These are phyloP conservation scores for Toxotes jaculatrix DNA, from an alignment of 2,113 vertebrate genomes.

Conservation along the genomic window DNA sequence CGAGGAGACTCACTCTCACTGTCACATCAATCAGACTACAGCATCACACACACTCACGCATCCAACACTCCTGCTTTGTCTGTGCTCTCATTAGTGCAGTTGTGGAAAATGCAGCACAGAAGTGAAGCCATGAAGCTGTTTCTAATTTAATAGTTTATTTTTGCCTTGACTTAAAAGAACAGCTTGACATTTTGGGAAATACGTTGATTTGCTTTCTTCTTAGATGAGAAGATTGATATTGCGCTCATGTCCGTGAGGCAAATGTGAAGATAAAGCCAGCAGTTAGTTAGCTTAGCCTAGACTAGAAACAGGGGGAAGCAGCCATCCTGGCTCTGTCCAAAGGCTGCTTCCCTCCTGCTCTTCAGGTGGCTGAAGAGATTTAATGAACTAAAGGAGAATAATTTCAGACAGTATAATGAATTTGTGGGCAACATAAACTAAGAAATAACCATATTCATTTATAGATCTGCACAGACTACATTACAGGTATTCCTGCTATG, in stretches of 20 bases:
- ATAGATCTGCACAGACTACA: not conserved
- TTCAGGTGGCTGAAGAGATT: not conserved
- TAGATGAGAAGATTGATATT: not conserved
- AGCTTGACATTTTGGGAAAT: not conserved
- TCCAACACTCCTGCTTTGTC: slow-evolving; percentile 45
- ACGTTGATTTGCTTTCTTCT: not conserved
- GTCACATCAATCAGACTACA: slow-evolving; percentile 80
- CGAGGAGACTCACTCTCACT: slow-evolving; percentile 73
- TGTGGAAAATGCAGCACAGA: slow-evolving; percentile 37
- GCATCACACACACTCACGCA: slow-evolving; percentile 60
- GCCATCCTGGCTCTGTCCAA: not conserved
- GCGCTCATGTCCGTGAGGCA: not conserved
- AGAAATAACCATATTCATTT: not conserved
- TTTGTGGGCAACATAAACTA: no score
- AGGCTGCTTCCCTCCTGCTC: not conserved
- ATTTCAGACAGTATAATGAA: not conserved
- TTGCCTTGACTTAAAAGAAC: not conserved
- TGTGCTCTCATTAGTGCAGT: slow-evolving; percentile 31
- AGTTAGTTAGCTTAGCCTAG: not conserved
- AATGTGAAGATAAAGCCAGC: not conserved
- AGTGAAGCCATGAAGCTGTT: slow-evolving; percentile 18
- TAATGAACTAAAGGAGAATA: not conserved
- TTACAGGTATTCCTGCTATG: not conserved
- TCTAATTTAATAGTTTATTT: slow-evolving; percentile 6
- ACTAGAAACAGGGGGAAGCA: not conserved